Conservation (phyloP, 35 echinoderm and acorn worm genomes). For the Ophiothrix spiculata region DNA sequence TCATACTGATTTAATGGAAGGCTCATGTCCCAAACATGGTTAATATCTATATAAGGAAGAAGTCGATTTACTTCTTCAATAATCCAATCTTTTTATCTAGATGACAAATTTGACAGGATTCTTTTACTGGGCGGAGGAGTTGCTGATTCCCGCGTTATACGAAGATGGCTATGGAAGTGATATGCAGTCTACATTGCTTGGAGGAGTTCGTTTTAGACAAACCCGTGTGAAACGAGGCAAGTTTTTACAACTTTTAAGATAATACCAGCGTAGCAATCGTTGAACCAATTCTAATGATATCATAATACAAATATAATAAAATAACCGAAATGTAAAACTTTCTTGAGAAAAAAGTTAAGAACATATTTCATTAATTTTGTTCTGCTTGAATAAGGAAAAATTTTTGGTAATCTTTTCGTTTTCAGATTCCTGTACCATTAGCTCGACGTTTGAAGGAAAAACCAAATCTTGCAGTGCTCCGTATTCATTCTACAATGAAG, state of each 20-base stretch:
- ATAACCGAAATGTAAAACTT: too few species aligned
- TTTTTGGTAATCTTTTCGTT: not conserved
- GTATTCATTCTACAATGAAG: conserved; percentile 26
- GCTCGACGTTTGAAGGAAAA: not conserved
- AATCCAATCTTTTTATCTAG: too few species aligned
- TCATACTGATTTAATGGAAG: too few species aligned
- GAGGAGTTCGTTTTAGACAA: conserved; percentile 71
- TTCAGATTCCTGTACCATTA: conserved; percentile 51
- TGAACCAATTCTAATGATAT: too few species aligned
- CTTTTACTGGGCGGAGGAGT: conserved; percentile 60
- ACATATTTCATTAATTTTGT: too few species aligned
- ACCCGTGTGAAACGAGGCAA: conserved; percentile 68
- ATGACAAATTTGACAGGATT: conserved; percentile 68
- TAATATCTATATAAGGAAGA: too few species aligned
- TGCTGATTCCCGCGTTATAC: conserved; percentile 55
- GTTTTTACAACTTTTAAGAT: not conserved
- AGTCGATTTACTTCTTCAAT: too few species aligned
- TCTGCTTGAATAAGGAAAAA: not conserved
- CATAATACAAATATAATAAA: not conserved
- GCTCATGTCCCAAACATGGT: too few species aligned
- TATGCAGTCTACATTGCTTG: conserved; percentile 51
- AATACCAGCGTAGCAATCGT: too few species aligned
- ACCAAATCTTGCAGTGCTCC: conserved; percentile 35
- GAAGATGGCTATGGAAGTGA: conserved; percentile 44
- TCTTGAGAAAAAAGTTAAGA: too few species aligned